phyloP scores from a whole-genome alignment of 37 sponge, comb jelly and placozoan genomes.

The Lycopodina hypogea region DNA sequence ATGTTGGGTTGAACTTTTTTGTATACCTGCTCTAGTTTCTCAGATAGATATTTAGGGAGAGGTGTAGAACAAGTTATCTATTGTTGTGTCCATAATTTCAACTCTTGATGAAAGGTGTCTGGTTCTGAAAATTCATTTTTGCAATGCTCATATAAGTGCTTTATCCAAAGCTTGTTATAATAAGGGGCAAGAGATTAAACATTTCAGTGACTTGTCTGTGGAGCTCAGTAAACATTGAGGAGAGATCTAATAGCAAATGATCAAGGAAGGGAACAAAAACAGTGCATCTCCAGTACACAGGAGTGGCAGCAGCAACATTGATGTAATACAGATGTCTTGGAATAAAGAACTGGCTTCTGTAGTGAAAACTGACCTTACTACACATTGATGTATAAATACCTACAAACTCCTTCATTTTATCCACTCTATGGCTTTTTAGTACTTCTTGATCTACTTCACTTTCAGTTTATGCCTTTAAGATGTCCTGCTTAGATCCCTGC shows the following conservation, averaged over 20 bases:
- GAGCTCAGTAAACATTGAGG: not conserved
- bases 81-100: too few relatives aligned
- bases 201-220: not conserved
- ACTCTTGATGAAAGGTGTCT: not conserved
- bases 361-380: not conserved
- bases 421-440: constrained; percentile 1
- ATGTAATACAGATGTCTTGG: not conserved
- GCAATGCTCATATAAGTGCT: not conserved
- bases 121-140: too few relatives aligned
- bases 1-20: too few relatives aligned
- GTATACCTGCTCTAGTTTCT: not conserved
- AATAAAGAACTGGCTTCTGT: not conserved
- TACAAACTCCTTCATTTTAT: not conserved
- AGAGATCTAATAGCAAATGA: constrained; percentile 5
- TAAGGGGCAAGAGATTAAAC: not conserved
- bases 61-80: not conserved
- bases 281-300: constrained; percentile 12
- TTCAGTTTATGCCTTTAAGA: not conserved
- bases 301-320: constrained; percentile 8
- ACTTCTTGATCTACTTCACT: not conserved
- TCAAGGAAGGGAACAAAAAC: constrained; percentile 15
- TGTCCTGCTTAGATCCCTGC: not conserved
- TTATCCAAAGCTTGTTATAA: not conserved
- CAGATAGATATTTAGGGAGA: not conserved
- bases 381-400: not conserved